Percentiles rank a stretch among this genome's conserved stretches.
These are phyloP conservation scores for Trichechus manatus DNA, from an alignment of 2,113 vertebrate species.

Conservation along the genomic window DNA sequence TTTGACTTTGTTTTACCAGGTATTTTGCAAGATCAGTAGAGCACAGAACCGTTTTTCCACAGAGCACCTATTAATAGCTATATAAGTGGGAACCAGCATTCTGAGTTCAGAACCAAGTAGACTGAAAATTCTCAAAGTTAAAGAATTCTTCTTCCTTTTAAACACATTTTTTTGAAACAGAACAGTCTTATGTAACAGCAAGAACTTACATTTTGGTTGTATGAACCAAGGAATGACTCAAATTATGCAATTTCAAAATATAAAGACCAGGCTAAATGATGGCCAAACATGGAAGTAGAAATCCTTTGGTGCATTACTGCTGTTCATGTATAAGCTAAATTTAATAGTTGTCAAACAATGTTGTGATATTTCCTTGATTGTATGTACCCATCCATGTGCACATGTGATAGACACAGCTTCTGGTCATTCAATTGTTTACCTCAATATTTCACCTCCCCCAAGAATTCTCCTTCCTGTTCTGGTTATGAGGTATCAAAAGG, in stretches of 20 bases:
- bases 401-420: not conserved
- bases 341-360: not conserved
- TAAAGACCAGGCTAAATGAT: conserved; percentile 21
- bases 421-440: not conserved
- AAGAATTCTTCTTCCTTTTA: not conserved
- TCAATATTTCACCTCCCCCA: not conserved
- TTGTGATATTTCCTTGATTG: not conserved
- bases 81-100: not conserved
- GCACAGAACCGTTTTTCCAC: not conserved
- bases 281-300: not conserved
- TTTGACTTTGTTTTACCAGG: conserved; percentile 34
- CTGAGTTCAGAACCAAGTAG: not conserved
- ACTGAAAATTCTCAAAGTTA: not conserved
- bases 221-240: not conserved
- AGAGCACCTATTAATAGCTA: not conserved
- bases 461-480: conserved; percentile 43
- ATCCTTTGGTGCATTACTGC: not conserved
- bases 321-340: not conserved
- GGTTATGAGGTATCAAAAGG: not conserved
- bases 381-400: not conserved
- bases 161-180: not conserved
- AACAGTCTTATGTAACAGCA: not conserved
- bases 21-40: conserved; percentile 5
- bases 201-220: not conserved
- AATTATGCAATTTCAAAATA: conserved; percentile 1